Evolutionary conservation across 2,113 vertebrate genomes (phyloP).

Genomic region (Gymnarchus niloticus): DNA sequence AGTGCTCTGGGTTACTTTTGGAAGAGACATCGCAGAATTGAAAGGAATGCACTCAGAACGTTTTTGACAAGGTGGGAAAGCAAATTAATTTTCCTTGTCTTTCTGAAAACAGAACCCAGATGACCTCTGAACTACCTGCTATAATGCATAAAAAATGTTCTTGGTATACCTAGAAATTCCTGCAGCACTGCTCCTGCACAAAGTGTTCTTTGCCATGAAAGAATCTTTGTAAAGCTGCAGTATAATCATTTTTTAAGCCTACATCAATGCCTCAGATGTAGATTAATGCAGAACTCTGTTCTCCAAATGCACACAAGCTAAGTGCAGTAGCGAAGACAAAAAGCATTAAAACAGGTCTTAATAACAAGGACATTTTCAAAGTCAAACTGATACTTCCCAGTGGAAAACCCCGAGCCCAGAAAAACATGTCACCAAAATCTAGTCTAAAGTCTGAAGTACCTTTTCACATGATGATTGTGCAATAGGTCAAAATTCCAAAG

Average conservation of each 20-base stretch:
- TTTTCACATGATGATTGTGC: background rate
- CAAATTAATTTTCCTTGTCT: background rate
- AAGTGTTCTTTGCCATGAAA: slow-evolving; percentile 19
- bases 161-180: slow-evolving; percentile 37
- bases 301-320: slow-evolving; percentile 31
- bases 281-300: slow-evolving; percentile 29
- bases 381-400: slow-evolving; percentile 22
- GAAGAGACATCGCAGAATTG: slow-evolving; percentile 72
- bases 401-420: slow-evolving; percentile 2
- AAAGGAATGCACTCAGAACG: slow-evolving; percentile 67
- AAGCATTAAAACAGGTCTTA: slow-evolving; percentile 28
- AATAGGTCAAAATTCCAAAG: background rate
- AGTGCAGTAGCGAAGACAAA: slow-evolving; percentile 27
- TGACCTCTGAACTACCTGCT: background rate
- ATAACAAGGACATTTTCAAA: slow-evolving; percentile 26
- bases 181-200: slow-evolving; percentile 24
- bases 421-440: background rate
- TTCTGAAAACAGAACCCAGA: background rate
- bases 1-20: slow-evolving; percentile 40
- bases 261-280: slow-evolving; percentile 3
- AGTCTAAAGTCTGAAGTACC: background rate
- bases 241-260: slow-evolving; percentile 16
- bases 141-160: background rate
- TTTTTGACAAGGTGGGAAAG: background rate
- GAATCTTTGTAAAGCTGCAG: slow-evolving; percentile 33